Percentiles rank a stretch among this genome's conserved stretches.
Conservation (phyloP, 2,888 invertebrate genomes). For the Conomelus anceps region DNA sequence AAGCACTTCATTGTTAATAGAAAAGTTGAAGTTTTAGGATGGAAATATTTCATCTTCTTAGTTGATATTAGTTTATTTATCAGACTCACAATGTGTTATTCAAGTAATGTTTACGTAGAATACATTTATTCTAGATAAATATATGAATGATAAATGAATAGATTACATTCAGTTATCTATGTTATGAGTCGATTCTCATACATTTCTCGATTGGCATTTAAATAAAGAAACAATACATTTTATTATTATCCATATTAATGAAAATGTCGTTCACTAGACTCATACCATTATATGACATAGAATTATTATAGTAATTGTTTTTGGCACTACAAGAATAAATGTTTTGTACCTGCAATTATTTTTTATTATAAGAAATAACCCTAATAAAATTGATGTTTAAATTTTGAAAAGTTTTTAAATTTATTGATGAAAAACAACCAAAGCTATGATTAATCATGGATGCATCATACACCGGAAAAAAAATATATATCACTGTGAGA, state of each 20-base stretch:
- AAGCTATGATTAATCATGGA: too few species aligned
- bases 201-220: too few species aligned
- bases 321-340: background rate
- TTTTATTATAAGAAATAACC: background rate
- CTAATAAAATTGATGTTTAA: background rate
- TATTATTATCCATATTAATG: background rate
- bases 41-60: too few species aligned
- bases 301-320: background rate
- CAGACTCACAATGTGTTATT: too few species aligned
- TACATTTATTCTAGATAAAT: too few species aligned
- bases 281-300: background rate
- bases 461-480: too few species aligned
- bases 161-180: too few species aligned
- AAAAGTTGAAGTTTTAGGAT: background rate
- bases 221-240: background rate
- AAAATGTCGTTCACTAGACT: background rate
- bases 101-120: too few species aligned
- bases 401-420: background rate
- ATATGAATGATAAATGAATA: too few species aligned
- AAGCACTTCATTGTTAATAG: background rate
- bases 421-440: background rate
- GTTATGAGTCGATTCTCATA: too few species aligned
- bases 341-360: background rate
- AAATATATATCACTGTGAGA: too few species aligned
- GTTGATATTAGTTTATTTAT: too few species aligned